These are phyloP conservation scores for Falco naumanni DNA, from an alignment of 2,797 vertebrate genomes.

Conservation along the genomic window DNA sequence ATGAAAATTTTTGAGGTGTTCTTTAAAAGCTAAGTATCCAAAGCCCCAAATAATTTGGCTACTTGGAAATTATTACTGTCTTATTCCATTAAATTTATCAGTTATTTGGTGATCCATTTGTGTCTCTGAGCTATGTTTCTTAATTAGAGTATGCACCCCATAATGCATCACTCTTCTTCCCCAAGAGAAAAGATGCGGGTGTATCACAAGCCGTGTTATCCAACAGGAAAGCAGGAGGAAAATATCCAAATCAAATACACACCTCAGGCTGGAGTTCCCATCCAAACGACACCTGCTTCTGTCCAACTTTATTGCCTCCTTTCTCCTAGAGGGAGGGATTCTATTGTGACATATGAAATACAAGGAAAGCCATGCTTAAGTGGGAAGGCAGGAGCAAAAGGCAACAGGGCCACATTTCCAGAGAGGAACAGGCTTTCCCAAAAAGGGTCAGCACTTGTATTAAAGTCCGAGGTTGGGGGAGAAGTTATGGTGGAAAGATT, in stretches of 20 bases:
- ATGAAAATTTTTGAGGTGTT: neutral
- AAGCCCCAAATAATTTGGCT: neutral
- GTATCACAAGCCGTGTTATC: neutral
- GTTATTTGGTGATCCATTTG: neutral
- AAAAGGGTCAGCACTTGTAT: neutral
- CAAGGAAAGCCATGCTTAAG: neutral
- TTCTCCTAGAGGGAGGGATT: neutral
- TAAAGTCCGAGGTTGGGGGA: neutral
- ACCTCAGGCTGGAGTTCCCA: neutral
- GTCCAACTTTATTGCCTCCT: neutral
- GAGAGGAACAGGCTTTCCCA: neutral
- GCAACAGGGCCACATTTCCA: neutral
- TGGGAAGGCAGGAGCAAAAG: neutral
- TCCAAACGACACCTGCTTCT: neutral
- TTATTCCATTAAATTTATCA: neutral
- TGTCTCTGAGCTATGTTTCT: slow-evolving; percentile 10
- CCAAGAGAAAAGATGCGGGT: neutral
- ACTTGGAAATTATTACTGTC: neutral
- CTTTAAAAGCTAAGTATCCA: neutral
- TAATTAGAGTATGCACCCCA: neutral
- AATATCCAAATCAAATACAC: neutral
- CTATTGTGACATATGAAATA: neutral
- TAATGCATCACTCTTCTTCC: neutral
- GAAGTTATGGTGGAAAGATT: neutral
- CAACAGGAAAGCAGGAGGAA: neutral